Base-by-base conservation (phyloP, 2,797 vertebrate genomes). In the Pelobates cultripes region DNA sequence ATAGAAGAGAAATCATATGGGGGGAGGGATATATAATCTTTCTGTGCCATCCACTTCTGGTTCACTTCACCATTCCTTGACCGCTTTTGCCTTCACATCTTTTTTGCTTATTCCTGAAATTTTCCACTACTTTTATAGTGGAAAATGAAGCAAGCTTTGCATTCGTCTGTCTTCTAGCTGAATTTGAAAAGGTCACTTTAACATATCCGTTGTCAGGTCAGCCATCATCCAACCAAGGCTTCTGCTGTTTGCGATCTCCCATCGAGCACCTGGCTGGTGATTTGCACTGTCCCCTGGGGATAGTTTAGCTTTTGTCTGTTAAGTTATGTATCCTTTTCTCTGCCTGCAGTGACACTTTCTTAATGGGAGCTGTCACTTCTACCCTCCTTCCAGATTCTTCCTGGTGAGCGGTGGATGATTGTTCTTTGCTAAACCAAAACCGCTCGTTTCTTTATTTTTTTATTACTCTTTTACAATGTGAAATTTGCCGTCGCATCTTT, bases 321-420 rank as follows among this genome's bases (percentile, higher is more conserved):
- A 43, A 53, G 78, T 66, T 75, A 55, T 72, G 73, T 70, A 66
- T 76, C 72, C 63, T 47, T 74, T 70, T 28, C 40, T 13, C 51
- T 64, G 67, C 44, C 80, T 63, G 57, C 80, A 15, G 44, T 81
- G 80, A 71, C 74, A 76, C 80, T 66, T 74, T 13, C 73, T 68
- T 76, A 71, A 76, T 77, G 71, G 68, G 60, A 77, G 75, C 69
- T 77, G 74, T 77, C 73, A 64, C 8, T 67, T 73, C 51, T 15
- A 44, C 69, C 80, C 17, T 67, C 42, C 45, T 67, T 45, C 61
- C 60, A 43, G 51, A 76, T 77, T 45, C 61, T 55, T 77, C 69
- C 60, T 68, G 70, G 63, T 53, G 75, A 77, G 80, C 43, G 15
- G 69, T 64, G 68, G 67, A 17, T 77, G 74, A 82, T 82, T 77